Evolutionary conservation across 2,797 vertebrate species (phyloP), one percentile per base, ranked within the genome.

Genomic region (Oreochromis grahami): DNA sequence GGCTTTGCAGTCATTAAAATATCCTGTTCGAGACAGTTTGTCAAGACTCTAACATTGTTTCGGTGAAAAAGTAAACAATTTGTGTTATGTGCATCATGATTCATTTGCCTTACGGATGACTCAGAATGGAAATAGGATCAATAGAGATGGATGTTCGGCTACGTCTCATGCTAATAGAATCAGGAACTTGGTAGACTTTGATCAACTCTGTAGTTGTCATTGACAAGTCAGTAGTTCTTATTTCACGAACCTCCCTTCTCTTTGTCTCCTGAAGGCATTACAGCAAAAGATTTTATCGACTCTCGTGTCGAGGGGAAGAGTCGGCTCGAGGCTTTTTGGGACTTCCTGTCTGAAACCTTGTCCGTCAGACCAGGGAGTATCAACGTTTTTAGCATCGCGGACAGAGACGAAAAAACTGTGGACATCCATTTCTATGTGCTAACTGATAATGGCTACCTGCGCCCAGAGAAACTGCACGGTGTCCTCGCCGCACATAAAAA

Each of bases 271-370:
- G 79, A 90, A 97, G 97, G 94, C 95, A 87, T 96, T 80, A 96
- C 95, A 78, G 96, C 96, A 60, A 96, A 95, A 90, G 96, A 97
- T 84, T 97, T 98, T 92, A 91, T 97, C 88, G 94, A 94, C 89
- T 95, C 94, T 68, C 92, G 86, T 17, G 92, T 93, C 53, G 88
- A 82, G 0, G 92, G 93, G 87, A 94, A 90, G 93, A 96, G 93
- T 1, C 95, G 90, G n/a, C 88, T 92, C n/a, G 95, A 95, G 85
- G 89, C 78, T 74, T 96, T 97, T 87, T 94, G 96, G 95, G 95
- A 95, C 91, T 93, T 96, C 86, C 94, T 97, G 94, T 95, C 96
- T 76, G 96, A 96, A 78, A 79, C 94, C 48, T 84, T 97, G 70
- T 87, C 91, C 7, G 93, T 96, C 87, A 94, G 94, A 34, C 77